Base-by-base conservation (phyloP, 2,113 vertebrate genomes). In the Lepus europaeus region DNA sequence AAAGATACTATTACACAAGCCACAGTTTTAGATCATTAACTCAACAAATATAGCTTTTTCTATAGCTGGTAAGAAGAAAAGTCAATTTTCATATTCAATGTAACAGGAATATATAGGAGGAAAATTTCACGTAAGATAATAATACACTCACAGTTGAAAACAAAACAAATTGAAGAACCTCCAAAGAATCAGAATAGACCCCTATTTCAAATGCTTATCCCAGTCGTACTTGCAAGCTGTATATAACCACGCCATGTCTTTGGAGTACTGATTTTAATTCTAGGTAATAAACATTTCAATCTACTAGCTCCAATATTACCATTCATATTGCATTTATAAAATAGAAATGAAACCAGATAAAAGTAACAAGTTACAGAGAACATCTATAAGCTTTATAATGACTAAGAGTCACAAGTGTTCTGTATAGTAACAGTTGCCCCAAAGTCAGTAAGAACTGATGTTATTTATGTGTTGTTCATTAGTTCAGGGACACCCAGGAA, bases 41-140 rank as follows among this genome's bases (percentile, higher is more conserved):
- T 89, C 68, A 73, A 84, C 72, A 87, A 92, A 93, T 59, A 66
- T 2, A 78, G 61, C 10, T 76, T 96, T 91, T 95, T 36, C 59
- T 53, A 61, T 6, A 82, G 25, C 64, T 79, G 13, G 8, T 77
- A 23, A 87, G 36, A 86, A 76, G 11, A 72, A 61, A 93, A 92
- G 53, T 2, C 36, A 89, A 39, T 92, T 69, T 87, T 68, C 6
- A n/a, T 36, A 69, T 31, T 92, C 29, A 78, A 56, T 31, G 69
- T 84, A 72, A 79, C 3, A 92, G 56, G 45, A 82, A 90, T 36
- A 69, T 31, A 69, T 23, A 74, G 20, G 31, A 87, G 17, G 68
- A 92, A 91, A 95, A 39, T n/a, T 87, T 77, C 51, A 94, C 4
- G 9, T 73, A 92, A 92, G 87, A 90, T 80, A 64, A 95, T 70